phyloP scores from a whole-genome alignment of 2,113 vertebrate species.

The Sapajus apella region DNA sequence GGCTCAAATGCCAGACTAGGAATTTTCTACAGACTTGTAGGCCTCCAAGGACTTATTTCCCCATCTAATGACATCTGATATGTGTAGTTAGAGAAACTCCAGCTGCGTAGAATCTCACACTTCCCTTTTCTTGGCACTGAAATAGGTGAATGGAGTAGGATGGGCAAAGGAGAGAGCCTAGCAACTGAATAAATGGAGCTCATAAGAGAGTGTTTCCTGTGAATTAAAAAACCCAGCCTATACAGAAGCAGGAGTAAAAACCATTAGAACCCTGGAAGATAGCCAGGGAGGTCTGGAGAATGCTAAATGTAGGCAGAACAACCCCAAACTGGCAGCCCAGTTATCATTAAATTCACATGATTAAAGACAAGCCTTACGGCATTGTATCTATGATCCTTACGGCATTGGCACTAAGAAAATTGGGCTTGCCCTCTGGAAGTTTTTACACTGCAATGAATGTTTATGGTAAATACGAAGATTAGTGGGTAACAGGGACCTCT shows the following conservation, averaged over 20 bases:
- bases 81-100: slow-evolving; percentile 64
- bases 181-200: background rate
- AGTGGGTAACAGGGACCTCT: background rate
- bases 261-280: slow-evolving; percentile 8
- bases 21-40: slow-evolving; percentile 65
- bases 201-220: slow-evolving; percentile 33
- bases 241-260: slow-evolving; percentile 49
- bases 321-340: background rate
- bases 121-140: slow-evolving; percentile 63
- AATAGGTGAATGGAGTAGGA: slow-evolving; percentile 12
- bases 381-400: background rate
- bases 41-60: slow-evolving; percentile 52
- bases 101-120: slow-evolving; percentile 67
- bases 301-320: background rate
- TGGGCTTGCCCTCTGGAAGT: background rate
- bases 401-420: background rate
- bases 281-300: slow-evolving; percentile 41
- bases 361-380: slow-evolving; percentile 34
- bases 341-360: slow-evolving; percentile 30
- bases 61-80: slow-evolving; percentile 70
- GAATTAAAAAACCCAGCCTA: slow-evolving; percentile 52
- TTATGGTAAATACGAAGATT: slow-evolving; percentile 38
- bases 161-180: background rate
- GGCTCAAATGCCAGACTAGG: background rate
- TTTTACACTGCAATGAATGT: background rate